A percentile compares a stretch with the other conserved stretches of the same genome.
These are phyloP conservation scores for Microcebus griseorufus DNA, from an alignment of 2,113 vertebrate genomes.

Conservation along the genomic window DNA sequence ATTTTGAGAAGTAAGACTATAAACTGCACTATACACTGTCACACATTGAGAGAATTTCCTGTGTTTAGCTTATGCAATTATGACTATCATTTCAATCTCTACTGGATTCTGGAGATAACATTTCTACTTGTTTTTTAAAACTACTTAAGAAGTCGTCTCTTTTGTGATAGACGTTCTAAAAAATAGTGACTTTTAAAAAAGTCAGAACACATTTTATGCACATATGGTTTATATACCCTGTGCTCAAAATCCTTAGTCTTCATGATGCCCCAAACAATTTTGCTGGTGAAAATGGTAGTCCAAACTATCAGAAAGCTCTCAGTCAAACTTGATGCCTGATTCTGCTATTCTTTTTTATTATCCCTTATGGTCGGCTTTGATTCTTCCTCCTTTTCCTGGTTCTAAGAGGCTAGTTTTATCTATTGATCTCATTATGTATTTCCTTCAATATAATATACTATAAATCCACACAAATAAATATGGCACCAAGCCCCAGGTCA, in stretches of 20 bases:
- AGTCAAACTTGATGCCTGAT: not conserved
- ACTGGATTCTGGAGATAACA: slow-evolving; percentile 28
- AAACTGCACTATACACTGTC: not conserved
- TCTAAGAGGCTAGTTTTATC: not conserved
- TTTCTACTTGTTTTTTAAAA: slow-evolving; percentile 15
- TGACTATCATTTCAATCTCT: not conserved
- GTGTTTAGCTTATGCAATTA: not conserved
- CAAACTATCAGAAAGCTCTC: not conserved
- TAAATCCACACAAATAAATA: not conserved
- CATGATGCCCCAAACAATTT: not conserved
- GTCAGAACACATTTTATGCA: not conserved
- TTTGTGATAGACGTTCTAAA: no score
- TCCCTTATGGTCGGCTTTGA: not conserved
- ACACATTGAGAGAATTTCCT: not conserved
- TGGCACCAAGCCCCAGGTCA: not conserved
- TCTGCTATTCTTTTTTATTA: not conserved
- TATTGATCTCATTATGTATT: not conserved
- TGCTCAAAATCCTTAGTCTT: not conserved
- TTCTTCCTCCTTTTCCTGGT: not conserved
- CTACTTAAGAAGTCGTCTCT: not conserved
- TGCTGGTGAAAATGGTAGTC: slow-evolving; percentile 18
- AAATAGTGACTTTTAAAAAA: not conserved
- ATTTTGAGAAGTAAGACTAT: not conserved
- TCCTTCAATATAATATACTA: not conserved
- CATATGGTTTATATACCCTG: not conserved